Evolutionary conservation across 2,113 vertebrate genomes (phyloP), one percentile per base, ranked within the genome.

Genomic region (Amazona vittata): DNA sequence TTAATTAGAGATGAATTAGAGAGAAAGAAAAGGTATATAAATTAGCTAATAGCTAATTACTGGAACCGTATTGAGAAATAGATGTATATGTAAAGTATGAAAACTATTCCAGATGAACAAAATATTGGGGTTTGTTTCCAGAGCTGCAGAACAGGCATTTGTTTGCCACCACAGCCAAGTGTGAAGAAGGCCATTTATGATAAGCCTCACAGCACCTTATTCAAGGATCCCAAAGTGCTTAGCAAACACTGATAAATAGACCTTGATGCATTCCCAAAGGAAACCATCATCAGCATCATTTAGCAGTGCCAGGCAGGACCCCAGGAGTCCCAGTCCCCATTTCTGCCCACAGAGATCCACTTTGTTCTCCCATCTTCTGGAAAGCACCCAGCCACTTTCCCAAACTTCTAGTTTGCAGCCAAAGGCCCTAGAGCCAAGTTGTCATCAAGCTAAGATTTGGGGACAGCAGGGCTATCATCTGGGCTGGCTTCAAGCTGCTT

Each of bases 1-100:
- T 25, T 90, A 90, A 94, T 93, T 85, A 87, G 47, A 84, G 84
- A 84, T 39, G 89, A 74, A 86, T 91, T 69, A 67, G 16, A 47
- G 15, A 59, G 20, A 33, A 18, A 39, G 20, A 41, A 39, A 64
- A 69, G 1, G 53, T 14, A 80, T 21, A 43, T 82, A 68, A 11
- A 11, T 60, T 64, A 91, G 65, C 70, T 83, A 62, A 55, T 22
- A 50, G 39, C 64, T 87, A 92, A 96, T 94, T 87, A 73, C 57
- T 60, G 35, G 52, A 62, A 88, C 15, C 33, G 18, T 50, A 60
- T 20, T 49, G 62, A 80, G 67, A 52, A 80, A 53, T 62, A 31
- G 7, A 59, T 33, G 19, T 26, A 21, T 15, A 43, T 68, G 37
- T 39, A n/a, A 74, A 64, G 25, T 43, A 53, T 43, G 50, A 84